Evolutionary conservation across 2,113 vertebrate species (phyloP), one percentile per base, ranked within the genome.

Genomic region (Caretta caretta): DNA sequence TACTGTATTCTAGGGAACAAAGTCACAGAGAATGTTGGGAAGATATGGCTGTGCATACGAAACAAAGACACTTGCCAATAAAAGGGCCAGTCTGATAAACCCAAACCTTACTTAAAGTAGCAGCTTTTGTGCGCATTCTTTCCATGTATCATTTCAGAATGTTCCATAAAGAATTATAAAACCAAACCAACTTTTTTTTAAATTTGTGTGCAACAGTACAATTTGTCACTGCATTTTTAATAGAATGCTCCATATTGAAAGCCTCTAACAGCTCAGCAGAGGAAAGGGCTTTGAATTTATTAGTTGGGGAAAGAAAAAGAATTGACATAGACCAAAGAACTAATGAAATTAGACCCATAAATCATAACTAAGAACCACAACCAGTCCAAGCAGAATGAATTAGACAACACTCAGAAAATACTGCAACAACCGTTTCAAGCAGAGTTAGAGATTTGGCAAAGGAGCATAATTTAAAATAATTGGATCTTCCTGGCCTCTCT

Each of bases 251-350:
- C 81, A 65, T 75, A n/a, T 5, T 84, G 54, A 92, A 97, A 92
- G 11, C 88, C 62, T 90, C 9, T 89, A 81, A 87, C 16, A 84
- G 65, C 12, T 87, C 88, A 86, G 80, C 89, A 92, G 79, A 95
- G 46, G 78, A 91, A 79, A 94, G 38, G 14, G 12, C 24, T 88
- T 19, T 92, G 80, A 62, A 84, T 80, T 53, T 1, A 3, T 93
- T 90, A 93, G 83, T 38, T 80, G 20, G 88, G 49, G 80, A 97
- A 95, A 93, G 22, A 80, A 96, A 93, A 93, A 87, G 94, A 96
- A 96, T 85, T 82, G 76, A 92, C 93, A 95, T 1, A 90, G 75
- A 86, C n/a, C 29, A 94, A 97, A 91, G 84, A 82, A 11, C 3
- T 90, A 91, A 83, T 69, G 6, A 19, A 96, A 91, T 95, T 97